Evolutionary conservation across 2,797 vertebrate genomes (phyloP).

Genomic region (Sitta carolinensis): DNA sequence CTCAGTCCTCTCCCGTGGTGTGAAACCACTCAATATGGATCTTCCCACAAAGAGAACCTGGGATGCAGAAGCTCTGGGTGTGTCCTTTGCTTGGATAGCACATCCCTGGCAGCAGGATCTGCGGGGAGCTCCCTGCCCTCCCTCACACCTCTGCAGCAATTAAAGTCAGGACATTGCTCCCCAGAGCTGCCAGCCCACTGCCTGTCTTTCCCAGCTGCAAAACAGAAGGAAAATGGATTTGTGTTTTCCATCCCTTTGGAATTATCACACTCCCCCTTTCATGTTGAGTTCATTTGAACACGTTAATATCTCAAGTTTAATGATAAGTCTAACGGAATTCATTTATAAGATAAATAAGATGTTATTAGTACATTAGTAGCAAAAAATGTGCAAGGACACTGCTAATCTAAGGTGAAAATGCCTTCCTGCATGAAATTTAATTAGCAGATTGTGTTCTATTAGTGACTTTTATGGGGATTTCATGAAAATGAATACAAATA

Average conservation of each 20-base stretch:
- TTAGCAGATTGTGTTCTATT: slow-evolving; percentile 81
- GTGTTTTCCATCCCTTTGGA: slow-evolving; percentile 47
- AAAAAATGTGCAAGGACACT: slow-evolving; percentile 75
- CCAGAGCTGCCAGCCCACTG: background rate
- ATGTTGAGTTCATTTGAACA: slow-evolving; percentile 53
- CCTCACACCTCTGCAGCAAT: background rate
- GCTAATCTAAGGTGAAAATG: slow-evolving; percentile 78
- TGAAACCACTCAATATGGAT: background rate
- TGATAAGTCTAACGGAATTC: slow-evolving; percentile 73
- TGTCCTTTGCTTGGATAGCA: background rate
- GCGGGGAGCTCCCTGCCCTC: background rate
- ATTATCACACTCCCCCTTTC: background rate
- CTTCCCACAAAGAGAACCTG: background rate
- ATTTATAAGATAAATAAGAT: slow-evolving; percentile 81
- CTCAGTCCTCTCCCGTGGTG: accelerated
- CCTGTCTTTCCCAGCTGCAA: background rate
- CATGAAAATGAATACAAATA: slow-evolving; percentile 81
- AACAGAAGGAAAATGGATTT: slow-evolving; percentile 31
- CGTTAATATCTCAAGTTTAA: slow-evolving; percentile 76
- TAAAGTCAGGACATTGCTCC: background rate
- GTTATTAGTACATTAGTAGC: slow-evolving; percentile 74
- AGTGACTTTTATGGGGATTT: slow-evolving; percentile 74
- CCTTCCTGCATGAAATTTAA: slow-evolving; percentile 79
- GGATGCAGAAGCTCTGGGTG: background rate
- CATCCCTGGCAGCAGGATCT: background rate